Percentiles rank a stretch among this genome's conserved stretches.
Conservation (phyloP, 2,888 invertebrate genomes). For the Molanna angustata region DNA sequence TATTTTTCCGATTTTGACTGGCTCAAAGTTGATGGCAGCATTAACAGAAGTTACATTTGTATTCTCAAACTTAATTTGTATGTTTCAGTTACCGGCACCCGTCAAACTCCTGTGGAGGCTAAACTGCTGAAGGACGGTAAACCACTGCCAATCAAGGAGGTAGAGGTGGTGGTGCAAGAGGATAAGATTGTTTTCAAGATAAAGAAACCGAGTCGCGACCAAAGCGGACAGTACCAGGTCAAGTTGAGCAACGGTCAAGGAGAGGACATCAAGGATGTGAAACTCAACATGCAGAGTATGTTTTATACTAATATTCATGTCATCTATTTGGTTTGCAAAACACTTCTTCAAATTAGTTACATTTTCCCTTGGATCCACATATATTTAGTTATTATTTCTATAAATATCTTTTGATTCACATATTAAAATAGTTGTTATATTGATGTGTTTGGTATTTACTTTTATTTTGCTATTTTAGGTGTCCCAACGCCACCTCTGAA, state of each 20-base stretch:
- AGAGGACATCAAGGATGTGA: slow-evolving; percentile 80
- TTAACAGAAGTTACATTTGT: no score
- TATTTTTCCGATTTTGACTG: no score
- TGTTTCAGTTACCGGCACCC: slow-evolving; percentile 76
- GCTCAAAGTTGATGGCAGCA: no score
- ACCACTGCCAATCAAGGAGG: slow-evolving; percentile 80
- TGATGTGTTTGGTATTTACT: no score
- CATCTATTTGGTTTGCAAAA: neutral
- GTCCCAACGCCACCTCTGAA: slow-evolving; percentile 84
- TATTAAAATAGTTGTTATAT: no score
- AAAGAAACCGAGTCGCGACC: slow-evolving; percentile 83
- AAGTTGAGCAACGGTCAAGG: slow-evolving; percentile 93
- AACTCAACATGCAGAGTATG: slow-evolving; percentile 77
- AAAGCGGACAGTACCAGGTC: slow-evolving; percentile 90
- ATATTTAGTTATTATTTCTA: no score
- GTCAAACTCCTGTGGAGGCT: slow-evolving; percentile 84
- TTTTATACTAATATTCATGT: neutral
- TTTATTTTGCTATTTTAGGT: slow-evolving; percentile 44
- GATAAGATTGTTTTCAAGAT: slow-evolving; percentile 89
- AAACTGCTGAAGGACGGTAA: slow-evolving; percentile 91
- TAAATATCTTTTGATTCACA: no score
- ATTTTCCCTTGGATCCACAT: no score
- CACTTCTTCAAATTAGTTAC: no score
- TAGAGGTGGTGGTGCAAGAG: slow-evolving; percentile 87
- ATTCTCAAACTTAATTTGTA: no score